Evolutionary conservation across 1,140 invertebrate genomes (phyloP).

Genomic region (Proales similis): DNA sequence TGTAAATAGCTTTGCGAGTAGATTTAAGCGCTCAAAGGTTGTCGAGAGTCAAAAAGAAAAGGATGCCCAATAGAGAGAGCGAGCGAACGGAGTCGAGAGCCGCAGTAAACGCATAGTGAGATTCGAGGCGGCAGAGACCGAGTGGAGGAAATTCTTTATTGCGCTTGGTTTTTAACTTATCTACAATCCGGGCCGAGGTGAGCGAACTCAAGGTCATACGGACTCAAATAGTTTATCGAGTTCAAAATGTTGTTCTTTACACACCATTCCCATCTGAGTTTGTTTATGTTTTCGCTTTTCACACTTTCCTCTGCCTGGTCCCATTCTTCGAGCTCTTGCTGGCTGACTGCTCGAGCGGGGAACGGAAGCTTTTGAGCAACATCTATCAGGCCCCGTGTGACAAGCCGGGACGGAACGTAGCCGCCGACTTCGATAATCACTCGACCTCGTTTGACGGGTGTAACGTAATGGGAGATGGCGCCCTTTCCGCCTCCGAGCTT

Average conservation of each 20-base stretch:
- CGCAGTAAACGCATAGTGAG: too few species aligned
- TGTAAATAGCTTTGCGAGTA: too few species aligned
- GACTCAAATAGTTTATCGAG: conserved; percentile 22
- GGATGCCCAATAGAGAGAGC: too few species aligned
- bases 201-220: conserved; percentile 37
- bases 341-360: conserved; percentile 71
- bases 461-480: conserved; percentile 86
- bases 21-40: too few species aligned
- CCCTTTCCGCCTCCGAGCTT: conserved; percentile 94
- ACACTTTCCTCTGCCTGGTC: conserved; percentile 59
- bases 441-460: conserved; percentile 77
- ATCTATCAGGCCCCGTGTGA: conserved; percentile 52
- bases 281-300: conserved; percentile 64
- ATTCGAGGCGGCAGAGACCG: too few species aligned
- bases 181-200: conserved; percentile 36
- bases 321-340: conserved; percentile 66
- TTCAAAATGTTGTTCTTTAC: conserved; percentile 87
- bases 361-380: conserved; percentile 76
- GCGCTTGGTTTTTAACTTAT: too few species aligned
- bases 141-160: too few species aligned
- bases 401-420: conserved; percentile 75
- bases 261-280: conserved; percentile 79
- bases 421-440: conserved; percentile 94
- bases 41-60: too few species aligned
- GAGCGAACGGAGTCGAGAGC: too few species aligned